Base-by-base conservation (phyloP, 2,797 vertebrate genomes). In the Distichodus sexfasciatus region DNA sequence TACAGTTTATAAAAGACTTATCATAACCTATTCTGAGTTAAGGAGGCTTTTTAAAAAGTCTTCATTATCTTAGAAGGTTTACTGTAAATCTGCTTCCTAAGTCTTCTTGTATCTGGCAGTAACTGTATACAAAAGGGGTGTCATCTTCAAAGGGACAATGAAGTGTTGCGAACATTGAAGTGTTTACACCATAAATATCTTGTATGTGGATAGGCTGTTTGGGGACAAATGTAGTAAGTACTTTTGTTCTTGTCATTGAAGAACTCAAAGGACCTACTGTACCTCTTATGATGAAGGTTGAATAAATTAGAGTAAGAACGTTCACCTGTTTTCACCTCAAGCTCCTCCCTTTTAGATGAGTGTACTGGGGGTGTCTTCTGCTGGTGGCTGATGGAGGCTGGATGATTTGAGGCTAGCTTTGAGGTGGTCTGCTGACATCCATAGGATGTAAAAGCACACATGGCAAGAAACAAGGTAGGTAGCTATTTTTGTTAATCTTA, bases 151-250 rank as follows among this genome's bases (percentile, higher is more conserved):
- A 46, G 17, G 21, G 38, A 54, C 24, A 19, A 62, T 31, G 14
- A 10, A 47, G 24, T 12, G n/a, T 46, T n/a, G 31, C 15, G 59
- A 63, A 51, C 19, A 55, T 21, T 70, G 41, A 41, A 64, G 9
- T 72, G 62, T 66, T 65, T 66, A 65, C 44, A 65, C 69, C 14
- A 43, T 59, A 57, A 53, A 71, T 50, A 21, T n/a, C 24, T 33
- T 15, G 14, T 29, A 55, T 63, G 69, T 55, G 48, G 50, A 60
- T 23, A 1, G 29, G 41, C 10, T 63, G 69, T 57, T 71, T 71
- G 59, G 46, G 59, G 59, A 62, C 69, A 71, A 68, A 23, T 58
- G 29, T 46, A 9, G 8, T 40, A 26, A 23, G 41, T 64, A 64
- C 40, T 54, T 54, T 19, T 15, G 46, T 24, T 62, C 35, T 19